Percentiles rank a stretch among this genome's conserved stretches.
phyloP scores from a whole-genome alignment of 1,140 invertebrate species.

The Hylyphantes graminicola region DNA sequence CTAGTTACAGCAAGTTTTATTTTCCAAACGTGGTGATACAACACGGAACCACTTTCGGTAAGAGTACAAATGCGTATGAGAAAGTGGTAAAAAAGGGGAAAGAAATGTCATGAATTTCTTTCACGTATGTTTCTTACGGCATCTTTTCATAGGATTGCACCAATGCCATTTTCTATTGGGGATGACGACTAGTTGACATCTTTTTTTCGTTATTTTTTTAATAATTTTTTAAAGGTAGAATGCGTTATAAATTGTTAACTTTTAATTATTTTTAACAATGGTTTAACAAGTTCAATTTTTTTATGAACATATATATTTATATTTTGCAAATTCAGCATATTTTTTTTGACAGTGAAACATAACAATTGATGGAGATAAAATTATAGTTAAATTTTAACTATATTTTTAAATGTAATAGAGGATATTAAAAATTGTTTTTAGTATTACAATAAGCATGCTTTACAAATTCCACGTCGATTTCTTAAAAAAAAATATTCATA shows the following conservation, averaged over 20 bases:
- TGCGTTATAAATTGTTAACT: no score
- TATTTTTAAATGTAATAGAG: no score
- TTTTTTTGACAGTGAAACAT: background rate
- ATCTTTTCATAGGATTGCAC: background rate
- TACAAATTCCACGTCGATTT: no score
- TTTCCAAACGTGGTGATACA: slow-evolving; percentile 42
- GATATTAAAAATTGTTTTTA: no score
- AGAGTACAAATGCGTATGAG: slow-evolving; percentile 21
- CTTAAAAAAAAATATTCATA: no score
- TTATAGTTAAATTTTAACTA: no score
- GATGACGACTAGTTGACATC: background rate
- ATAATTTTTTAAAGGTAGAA: no score
- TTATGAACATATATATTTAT: background rate
- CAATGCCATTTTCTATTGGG: background rate
- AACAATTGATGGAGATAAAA: background rate
- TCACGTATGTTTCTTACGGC: slow-evolving; percentile 33
- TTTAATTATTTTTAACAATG: no score
- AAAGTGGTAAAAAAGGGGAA: background rate
- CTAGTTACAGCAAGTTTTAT: slow-evolving; percentile 52
- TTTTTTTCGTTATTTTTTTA: background rate
- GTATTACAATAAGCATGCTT: no score
- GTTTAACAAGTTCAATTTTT: background rate
- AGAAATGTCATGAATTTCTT: slow-evolving; percentile 21
- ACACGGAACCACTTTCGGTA: slow-evolving; percentile 36
- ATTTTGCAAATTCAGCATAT: background rate